Conservation (phyloP, 2,113 vertebrate species). For the Xenus cinereus region DNA sequence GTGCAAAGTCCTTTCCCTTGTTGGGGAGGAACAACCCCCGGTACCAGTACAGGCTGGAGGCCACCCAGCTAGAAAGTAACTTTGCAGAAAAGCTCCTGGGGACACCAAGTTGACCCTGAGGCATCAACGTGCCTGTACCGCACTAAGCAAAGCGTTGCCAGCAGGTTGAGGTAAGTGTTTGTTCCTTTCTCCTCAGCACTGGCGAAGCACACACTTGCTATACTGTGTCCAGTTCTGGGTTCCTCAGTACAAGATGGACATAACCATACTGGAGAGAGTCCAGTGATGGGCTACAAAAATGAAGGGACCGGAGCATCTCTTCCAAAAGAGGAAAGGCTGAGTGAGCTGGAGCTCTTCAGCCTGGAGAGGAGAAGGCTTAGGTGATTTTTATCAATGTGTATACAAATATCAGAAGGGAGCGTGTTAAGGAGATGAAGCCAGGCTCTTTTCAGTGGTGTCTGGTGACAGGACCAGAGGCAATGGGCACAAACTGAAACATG, state of each 20-base stretch:
- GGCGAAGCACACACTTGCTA: background rate
- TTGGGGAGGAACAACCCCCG: background rate
- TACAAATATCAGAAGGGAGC: background rate
- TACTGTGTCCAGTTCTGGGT: background rate
- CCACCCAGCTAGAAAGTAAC: background rate
- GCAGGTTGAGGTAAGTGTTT: background rate
- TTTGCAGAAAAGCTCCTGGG: background rate
- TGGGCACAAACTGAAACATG: background rate
- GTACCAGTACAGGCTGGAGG: background rate
- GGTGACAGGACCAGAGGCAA: background rate
- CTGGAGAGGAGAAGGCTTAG: background rate
- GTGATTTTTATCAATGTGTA: background rate
- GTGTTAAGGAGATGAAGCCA: background rate
- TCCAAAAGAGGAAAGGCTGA: background rate
- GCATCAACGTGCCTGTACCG: too few relatives aligned
- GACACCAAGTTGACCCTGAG: background rate
- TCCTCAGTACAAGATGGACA: background rate
- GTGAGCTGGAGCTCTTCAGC: background rate
- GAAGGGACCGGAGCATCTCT: background rate
- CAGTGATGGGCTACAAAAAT: background rate
- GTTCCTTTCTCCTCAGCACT: background rate
- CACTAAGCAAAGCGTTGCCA: background rate
- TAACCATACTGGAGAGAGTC: background rate
- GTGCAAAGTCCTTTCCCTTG: background rate
- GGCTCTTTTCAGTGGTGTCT: background rate